Evolutionary conservation across 2,888 invertebrate species (phyloP), one percentile per base, ranked within the genome.

Genomic region (Arge pagana): DNA sequence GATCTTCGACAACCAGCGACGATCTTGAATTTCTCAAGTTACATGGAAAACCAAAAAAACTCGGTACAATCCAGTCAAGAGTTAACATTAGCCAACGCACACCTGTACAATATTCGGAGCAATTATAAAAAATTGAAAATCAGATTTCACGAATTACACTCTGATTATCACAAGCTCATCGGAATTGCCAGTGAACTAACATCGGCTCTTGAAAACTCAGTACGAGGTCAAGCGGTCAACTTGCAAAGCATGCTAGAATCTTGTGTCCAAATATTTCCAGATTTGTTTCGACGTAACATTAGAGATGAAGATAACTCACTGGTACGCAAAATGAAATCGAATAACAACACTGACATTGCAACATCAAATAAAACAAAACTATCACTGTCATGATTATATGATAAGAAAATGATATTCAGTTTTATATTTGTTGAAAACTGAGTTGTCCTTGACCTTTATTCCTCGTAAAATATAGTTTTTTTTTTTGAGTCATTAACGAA

Each of bases 111-210:
- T 39, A 55, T 68, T 15, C 62, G 67, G 39, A 60, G 61, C 30
- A 71, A 72, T 56, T 75, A 76, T 54, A 65, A 71, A 53, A 70
- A 70, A 56, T 56, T 78, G 37, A 78, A 74, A 61, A 54, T 63
- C 24, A 70, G 71, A 48, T 76, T 77, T 62, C 71, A 73, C 50
- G 68, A 74, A 48, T 60, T 79, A 7, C 77, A 78, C 54, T 62
- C 70, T n/a, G 78, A 79, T 58, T 77, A 78, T 59, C 72, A 77
- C 53, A 78, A 76, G 58, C 58, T 79, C 45, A 74, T 77, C 54
- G 74, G 78, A 63, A 76, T 86, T n/a, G 80, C 85, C 2, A 80
- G 81, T 26, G 82, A 84, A 64, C 71, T 85, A 48, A 82, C 85
- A 1, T 77, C 77, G 52, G 81, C 83, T 6, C 67, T 85, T 40